phyloP scores from a whole-genome alignment of 2,797 vertebrate species.

The Rallus crepitans region DNA sequence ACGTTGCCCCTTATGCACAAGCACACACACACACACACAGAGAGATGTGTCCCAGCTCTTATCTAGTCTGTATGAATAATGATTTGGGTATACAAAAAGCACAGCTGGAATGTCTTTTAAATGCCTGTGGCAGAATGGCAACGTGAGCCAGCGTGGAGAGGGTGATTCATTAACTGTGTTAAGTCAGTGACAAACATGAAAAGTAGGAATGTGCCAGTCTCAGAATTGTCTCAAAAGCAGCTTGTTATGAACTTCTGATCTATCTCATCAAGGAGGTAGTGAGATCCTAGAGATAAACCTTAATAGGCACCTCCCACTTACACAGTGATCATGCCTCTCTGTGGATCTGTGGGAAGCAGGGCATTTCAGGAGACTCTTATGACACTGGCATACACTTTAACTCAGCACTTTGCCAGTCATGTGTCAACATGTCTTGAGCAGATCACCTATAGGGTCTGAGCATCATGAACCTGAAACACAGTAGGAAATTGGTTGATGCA shows the following conservation, averaged over 20 bases:
- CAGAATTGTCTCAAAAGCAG: neutral
- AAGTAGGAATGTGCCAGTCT: neutral
- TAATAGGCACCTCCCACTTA: neutral
- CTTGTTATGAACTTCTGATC: neutral
- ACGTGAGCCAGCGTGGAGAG: neutral
- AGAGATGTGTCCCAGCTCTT: neutral
- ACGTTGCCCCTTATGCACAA: neutral
- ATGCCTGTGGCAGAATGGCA: neutral
- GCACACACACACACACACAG: neutral
- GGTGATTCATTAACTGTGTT: neutral
- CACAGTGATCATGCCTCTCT: neutral
- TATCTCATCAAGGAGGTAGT: neutral
- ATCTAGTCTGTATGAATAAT: neutral
- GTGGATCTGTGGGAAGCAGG: accelerated
- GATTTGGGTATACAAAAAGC: neutral
- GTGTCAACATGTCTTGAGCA: neutral
- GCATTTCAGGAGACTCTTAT: neutral
- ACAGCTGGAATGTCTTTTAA: neutral
- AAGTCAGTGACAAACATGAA: neutral
- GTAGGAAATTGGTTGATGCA: neutral
- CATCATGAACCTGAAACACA: neutral
- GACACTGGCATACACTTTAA: neutral
- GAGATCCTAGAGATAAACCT: neutral
- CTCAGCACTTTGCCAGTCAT: neutral
- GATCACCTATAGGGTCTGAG: neutral